These are phyloP conservation scores for Eriocheir sinensis DNA, from an alignment of 1,140 invertebrate genomes.

Conservation along the genomic window DNA sequence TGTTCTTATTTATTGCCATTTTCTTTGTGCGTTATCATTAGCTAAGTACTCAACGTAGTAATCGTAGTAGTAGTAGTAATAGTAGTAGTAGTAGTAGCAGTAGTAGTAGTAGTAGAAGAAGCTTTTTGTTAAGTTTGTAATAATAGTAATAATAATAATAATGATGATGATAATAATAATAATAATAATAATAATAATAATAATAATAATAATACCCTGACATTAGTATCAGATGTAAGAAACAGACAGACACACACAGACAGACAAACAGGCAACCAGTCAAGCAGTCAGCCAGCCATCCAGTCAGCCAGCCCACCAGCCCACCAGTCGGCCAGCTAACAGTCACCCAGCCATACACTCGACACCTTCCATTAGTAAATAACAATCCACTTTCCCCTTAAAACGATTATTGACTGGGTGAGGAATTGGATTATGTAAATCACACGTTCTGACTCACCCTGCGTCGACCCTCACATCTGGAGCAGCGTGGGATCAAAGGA, in stretches of 20 bases:
- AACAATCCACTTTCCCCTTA: conserved; percentile 24
- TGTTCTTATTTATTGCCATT: background rate
- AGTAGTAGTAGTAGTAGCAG: background rate
- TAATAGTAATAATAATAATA: background rate
- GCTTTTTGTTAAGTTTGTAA: background rate
- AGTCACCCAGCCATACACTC: conserved; percentile 4
- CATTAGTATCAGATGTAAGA: too few species aligned
- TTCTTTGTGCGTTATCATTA: background rate
- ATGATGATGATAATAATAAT: background rate
- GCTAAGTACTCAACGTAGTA: too few species aligned
- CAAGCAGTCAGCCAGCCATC: background rate
- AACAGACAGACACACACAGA: background rate
- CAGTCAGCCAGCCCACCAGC: background rate
- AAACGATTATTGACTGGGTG: conserved; percentile 16
- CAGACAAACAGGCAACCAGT: background rate
- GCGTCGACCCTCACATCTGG: conserved; percentile 28
- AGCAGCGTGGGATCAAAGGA: background rate
- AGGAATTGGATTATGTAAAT: conserved; percentile 26
- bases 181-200: too few species aligned
- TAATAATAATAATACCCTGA: too few species aligned
- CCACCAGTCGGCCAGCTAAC: too few species aligned
- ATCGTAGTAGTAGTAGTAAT: background rate
- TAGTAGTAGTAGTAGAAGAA: background rate
- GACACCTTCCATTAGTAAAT: conserved; percentile 25
- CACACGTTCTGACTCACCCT: conserved; percentile 13